phyloP scores from a whole-genome alignment of 2,797 vertebrate species.

The Astyanax mexicanus region DNA sequence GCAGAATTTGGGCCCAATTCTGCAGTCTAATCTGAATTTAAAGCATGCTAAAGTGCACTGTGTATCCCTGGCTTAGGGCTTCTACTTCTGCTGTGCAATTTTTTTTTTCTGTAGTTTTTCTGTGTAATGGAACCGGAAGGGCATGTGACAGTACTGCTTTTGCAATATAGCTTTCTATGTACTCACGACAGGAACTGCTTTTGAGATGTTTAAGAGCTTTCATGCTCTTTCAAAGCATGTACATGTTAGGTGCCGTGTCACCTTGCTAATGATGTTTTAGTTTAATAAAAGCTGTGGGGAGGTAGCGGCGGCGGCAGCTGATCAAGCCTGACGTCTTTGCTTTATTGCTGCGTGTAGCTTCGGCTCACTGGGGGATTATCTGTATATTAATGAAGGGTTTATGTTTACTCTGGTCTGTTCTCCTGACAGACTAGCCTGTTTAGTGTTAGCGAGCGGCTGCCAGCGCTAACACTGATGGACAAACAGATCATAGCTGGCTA shows the following conservation, averaged over 20 bases:
- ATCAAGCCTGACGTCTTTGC: conserved; percentile 41
- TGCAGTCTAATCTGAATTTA: too few relatives aligned
- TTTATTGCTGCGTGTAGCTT: conserved; percentile 57
- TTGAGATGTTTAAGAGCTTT: conserved; percentile 36
- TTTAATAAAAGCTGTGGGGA: conserved; percentile 22
- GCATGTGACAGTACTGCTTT: conserved; percentile 1
- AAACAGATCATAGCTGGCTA: conserved; percentile 66
- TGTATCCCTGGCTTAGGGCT: too few relatives aligned
- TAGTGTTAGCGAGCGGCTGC: conserved; percentile 26
- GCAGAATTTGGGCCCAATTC: too few relatives aligned
- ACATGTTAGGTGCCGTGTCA: conserved; percentile 53
- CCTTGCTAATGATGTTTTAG: conserved; percentile 45
- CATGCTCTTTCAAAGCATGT: conserved; percentile 38
- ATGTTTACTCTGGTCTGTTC: conserved; percentile 62
- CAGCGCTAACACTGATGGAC: conserved; percentile 65
- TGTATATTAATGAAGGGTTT: conserved; percentile 72
- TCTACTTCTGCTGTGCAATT: background rate
- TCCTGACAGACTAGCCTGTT: conserved; percentile 57
- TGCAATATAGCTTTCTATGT: background rate
- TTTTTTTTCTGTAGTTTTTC: background rate
- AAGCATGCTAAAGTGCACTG: too few relatives aligned
- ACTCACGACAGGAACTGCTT: conserved; percentile 10
- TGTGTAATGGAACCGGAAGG: conserved; percentile 5
- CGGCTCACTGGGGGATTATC: conserved; percentile 67
- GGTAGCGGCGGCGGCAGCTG: conserved; percentile 12